phyloP scores from a whole-genome alignment of 2,888 invertebrate genomes.

The Eledone cirrhosa region DNA sequence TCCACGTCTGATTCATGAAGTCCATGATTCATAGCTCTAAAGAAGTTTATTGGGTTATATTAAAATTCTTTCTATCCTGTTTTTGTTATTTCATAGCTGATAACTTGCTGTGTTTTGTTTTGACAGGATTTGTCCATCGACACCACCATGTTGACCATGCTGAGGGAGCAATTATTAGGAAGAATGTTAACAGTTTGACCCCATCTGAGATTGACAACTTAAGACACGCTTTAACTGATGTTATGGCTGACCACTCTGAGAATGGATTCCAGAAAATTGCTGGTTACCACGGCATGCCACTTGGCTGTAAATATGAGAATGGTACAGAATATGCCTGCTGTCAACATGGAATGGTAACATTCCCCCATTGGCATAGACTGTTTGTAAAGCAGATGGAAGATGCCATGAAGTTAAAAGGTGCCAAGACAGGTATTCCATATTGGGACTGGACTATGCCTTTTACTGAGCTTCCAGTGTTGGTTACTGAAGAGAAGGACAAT shows the following conservation, averaged over 20 bases:
- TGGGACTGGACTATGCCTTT: constrained; percentile 31
- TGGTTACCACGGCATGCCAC: constrained; percentile 38
- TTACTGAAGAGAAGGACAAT: constrained; percentile 37
- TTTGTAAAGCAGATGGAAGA: constrained; percentile 32
- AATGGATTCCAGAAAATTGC: constrained; percentile 29
- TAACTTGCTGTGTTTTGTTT: no score
- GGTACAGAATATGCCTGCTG: constrained; percentile 37
- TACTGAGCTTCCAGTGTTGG: constrained; percentile 19
- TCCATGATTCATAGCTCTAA: no score
- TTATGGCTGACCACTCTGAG: constrained; percentile 33
- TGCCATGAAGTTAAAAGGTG: constrained; percentile 17
- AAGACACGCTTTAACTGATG: constrained; percentile 34
- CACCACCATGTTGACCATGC: neutral
- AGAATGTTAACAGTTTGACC: constrained; percentile 37
- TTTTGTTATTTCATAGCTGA: no score
- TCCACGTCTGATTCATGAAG: no score
- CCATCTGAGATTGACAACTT: constrained; percentile 36
- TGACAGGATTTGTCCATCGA: neutral
- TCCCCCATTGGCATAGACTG: constrained; percentile 44
- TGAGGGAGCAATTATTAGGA: constrained; percentile 32
- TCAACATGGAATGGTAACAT: constrained; percentile 40
- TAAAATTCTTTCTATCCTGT: no score
- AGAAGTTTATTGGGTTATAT: no score
- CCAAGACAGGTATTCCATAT: constrained; percentile 29
- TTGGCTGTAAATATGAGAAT: constrained; percentile 31